Base-by-base conservation (phyloP, 2,888 invertebrate genomes). In the Galeruca laticollis region DNA sequence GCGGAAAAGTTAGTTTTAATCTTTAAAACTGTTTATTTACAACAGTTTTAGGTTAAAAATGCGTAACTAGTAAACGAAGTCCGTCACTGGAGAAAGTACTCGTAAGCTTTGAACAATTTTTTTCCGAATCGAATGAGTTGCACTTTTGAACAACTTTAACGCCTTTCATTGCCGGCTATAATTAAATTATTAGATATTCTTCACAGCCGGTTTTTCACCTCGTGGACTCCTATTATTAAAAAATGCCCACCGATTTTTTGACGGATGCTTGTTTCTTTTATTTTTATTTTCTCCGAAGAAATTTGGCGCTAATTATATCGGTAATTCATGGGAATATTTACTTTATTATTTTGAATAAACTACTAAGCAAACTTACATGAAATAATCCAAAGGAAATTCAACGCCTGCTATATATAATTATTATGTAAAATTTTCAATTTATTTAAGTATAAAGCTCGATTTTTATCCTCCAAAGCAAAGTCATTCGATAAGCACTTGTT, bases 121-220 rank as follows among this genome's bases (percentile, higher is more conserved):
- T 26, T 26, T 26, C 26, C 47, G 60, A 68, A 63, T 18, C 59
- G 71, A 70, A 71, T 75, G 75, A 75, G 56, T 75, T 73, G 75
- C 73, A 75, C 51, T 75, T 75, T 73, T 60, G 37, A 69, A 69
- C 69, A 62, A 70, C 73, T 72, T 75, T 70, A 47, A 72, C 75
- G 73, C 72, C 75, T 73, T 70, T 71, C 61, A 68, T 66, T 60
- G 52, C 69, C 63, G 62, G 60, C 64, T 61, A 73, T 75, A 73
- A 75, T 75, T 72, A 75, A 75, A 75, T 73, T 73, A 73, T 75
- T 75, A 66, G 68, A 66, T 73, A 72, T 73, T 74, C 69, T 74
- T 70, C 60, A 57, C 60, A 43, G 61, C 57, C 47, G 68, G 60
- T 66, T 51, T 70, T 68, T 60, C 68, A 49, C 26, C 64, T 56